Conservation (phyloP, 2,113 vertebrate species). For the Saguinus midas region DNA sequence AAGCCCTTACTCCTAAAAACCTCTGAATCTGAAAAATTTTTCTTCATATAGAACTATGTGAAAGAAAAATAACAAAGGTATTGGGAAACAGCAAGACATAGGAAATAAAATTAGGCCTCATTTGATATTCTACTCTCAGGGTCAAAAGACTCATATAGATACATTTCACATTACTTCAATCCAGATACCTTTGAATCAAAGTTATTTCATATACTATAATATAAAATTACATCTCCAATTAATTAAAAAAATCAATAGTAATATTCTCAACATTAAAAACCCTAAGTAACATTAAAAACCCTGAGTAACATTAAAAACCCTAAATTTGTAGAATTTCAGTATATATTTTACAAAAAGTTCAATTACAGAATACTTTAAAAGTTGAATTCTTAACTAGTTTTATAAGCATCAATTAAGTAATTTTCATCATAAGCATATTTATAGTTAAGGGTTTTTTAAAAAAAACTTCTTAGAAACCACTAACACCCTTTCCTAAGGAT, state of each 20-base stretch:
- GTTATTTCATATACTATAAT: background rate
- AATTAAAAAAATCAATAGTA: constrained; percentile 1
- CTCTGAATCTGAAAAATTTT: background rate
- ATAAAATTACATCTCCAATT: background rate
- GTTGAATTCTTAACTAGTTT: background rate
- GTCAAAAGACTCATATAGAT: background rate
- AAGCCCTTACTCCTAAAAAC: background rate
- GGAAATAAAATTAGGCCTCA: constrained; percentile 13
- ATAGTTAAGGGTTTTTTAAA: background rate
- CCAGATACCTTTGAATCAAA: constrained; percentile 1
- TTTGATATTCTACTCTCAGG: background rate
- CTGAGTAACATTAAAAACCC: background rate
- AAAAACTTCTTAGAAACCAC: background rate
- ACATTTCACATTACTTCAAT: constrained; percentile 5
- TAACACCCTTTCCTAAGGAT: background rate
- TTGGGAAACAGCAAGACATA: background rate
- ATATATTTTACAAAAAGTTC: background rate
- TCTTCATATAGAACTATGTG: background rate
- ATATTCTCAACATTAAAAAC: background rate
- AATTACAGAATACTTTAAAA: background rate
- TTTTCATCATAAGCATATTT: background rate
- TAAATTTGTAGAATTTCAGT: background rate
- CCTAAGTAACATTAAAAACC: background rate
- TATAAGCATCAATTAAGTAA: background rate
- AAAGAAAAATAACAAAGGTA: constrained; percentile 13